phyloP scores from a whole-genome alignment of 2,113 vertebrate species.

The Leucosticte australis region DNA sequence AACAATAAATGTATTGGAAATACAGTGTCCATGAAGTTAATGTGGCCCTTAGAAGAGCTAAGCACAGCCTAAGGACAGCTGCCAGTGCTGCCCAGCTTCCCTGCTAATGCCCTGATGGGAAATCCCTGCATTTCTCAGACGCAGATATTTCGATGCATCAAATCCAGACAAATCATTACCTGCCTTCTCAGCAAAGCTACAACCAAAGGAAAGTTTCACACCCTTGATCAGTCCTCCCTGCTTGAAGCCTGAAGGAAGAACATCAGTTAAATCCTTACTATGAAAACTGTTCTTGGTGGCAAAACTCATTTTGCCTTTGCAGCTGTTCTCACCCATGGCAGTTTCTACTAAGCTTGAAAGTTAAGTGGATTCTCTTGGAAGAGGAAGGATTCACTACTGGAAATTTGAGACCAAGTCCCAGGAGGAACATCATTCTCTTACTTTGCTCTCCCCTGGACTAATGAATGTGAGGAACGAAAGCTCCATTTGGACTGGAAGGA shows the following conservation, averaged over 20 bases:
- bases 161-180: neutral
- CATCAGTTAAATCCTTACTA: neutral
- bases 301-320: neutral
- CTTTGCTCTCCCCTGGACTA: neutral
- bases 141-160: neutral
- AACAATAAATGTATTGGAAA: neutral
- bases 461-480: neutral
- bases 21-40: neutral
- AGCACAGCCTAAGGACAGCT: neutral
- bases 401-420: neutral
- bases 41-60: neutral
- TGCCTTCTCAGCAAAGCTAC: neutral
- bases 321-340: neutral
- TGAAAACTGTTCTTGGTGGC: neutral
- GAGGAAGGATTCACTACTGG: neutral
- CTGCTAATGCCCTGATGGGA: neutral
- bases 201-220: neutral
- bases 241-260: neutral
- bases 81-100: neutral
- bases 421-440: neutral
- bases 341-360: neutral
- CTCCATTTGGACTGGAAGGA: neutral
- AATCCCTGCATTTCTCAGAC: neutral
- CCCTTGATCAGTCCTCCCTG: neutral
- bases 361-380: neutral